Evolutionary conservation across 2,797 vertebrate species (phyloP), one percentile per base, ranked within the genome.

Genomic region (Vespertilio murinus): DNA sequence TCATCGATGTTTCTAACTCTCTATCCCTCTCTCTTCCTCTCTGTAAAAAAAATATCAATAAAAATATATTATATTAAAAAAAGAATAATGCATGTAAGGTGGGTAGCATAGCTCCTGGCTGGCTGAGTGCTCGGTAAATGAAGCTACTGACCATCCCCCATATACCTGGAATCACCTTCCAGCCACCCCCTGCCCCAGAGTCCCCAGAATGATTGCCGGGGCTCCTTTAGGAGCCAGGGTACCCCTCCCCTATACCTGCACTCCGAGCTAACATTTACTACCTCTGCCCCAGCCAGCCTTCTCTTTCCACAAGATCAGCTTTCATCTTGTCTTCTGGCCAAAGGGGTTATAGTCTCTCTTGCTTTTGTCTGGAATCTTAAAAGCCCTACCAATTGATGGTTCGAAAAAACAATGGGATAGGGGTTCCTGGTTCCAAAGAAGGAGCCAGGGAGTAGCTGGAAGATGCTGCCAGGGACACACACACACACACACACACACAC

Each of bases 321-420:
- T 95, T 93, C 92, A 49, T 70, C 33, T 75, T 88, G 87, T 88
- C 74, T 67, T 70, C 65, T 4, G 18, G 93, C 78, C 78, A 91
- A 91, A 85, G 79, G 69, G 69, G 77, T 88, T 74, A 86, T 83
- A 88, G 80, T 93, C 35, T 45, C 75, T 79, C 81, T 64, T 73
- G 88, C 79, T 71, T 96, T 93, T 96, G 92, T 96, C 67, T 88
- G 82, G 75, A 64, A 75, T 82, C 90, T 95, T 65, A 59, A 91
- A 87, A 70, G 16, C 49, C 78, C 38, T 59, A 65, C 33, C 90
- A 81, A 25, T 4, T 49, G 14, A 23, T 10, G 22, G 47, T 71
- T 65, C 79, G 71, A 81, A 93, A 83, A 90, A 33, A 67, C 30
- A 30, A 47, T 35, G 54, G 78, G 79, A 86, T 28, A 67, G 77